Conservation (phyloP, 1,140 invertebrate species). For the Drosophila busckii region DNA sequence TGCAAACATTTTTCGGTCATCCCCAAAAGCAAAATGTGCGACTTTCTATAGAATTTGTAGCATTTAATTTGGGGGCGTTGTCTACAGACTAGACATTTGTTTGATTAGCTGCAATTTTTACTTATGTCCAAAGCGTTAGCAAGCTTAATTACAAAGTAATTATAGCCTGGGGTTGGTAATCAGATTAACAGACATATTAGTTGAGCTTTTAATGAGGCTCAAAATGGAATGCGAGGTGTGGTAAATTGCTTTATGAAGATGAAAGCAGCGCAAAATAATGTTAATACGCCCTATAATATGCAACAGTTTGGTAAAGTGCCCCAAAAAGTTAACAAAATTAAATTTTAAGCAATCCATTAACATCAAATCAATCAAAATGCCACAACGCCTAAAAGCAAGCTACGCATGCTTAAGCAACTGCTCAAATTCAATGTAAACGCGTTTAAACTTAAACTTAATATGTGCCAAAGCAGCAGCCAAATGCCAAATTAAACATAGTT, state of each 20-base stretch:
- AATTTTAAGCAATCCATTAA: too few species aligned
- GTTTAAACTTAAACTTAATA: slow-evolving; percentile 13
- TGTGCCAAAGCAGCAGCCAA: slow-evolving; percentile 56
- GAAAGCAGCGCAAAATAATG: too few species aligned
- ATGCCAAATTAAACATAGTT: slow-evolving; percentile 61
- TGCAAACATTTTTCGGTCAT: slow-evolving; percentile 52
- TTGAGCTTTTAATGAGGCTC: slow-evolving; percentile 30
- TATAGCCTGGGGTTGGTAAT: slow-evolving; percentile 20
- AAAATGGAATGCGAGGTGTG: slow-evolving; percentile 21
- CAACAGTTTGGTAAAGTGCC: too few species aligned
- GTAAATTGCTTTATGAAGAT: too few species aligned
- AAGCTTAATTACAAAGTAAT: slow-evolving; percentile 66
- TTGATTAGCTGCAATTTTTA: slow-evolving; percentile 56
- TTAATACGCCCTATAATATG: too few species aligned
- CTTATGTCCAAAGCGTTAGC: slow-evolving; percentile 22
- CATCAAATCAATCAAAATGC: too few species aligned
- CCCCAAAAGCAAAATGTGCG: slow-evolving; percentile 27
- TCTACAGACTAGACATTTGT: slow-evolving; percentile 42
- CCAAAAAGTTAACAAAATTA: too few species aligned
- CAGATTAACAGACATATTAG: too few species aligned
- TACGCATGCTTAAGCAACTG: slow-evolving; percentile 5
- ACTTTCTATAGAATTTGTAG: slow-evolving; percentile 19
- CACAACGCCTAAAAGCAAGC: too few species aligned
- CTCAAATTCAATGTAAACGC: slow-evolving; percentile 14
- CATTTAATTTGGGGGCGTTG: slow-evolving; percentile 32